A percentile compares a stretch with the other conserved stretches of the same genome.
phyloP scores from a whole-genome alignment of 2,797 vertebrate genomes.

The Euthynnus affinis region DNA sequence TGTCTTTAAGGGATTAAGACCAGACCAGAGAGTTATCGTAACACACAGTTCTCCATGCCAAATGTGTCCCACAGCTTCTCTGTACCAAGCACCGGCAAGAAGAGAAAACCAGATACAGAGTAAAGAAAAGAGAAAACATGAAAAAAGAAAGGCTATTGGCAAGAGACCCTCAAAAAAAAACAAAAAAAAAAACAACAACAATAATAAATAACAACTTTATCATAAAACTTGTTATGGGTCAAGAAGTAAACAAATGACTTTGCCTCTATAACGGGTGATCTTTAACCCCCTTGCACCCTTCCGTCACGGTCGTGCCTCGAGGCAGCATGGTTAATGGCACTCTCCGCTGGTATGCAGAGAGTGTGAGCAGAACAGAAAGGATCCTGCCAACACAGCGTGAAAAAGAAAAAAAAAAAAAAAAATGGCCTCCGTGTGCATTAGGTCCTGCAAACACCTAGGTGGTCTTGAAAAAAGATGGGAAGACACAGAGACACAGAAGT shows the following conservation, averaged over 20 bases:
- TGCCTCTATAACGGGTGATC: conserved; percentile 53
- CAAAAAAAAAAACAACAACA: neutral
- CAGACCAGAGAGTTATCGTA: conserved; percentile 11
- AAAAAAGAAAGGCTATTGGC: neutral
- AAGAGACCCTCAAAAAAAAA: neutral
- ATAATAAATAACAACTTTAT: conserved; percentile 15
- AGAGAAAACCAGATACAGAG: conserved; percentile 1
- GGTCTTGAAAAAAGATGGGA: conserved; percentile 68
- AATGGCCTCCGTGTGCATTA: conserved; percentile 49
- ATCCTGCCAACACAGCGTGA: conserved; percentile 64
- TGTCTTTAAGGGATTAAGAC: conserved; percentile 9
- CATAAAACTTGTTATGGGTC: conserved; percentile 10
- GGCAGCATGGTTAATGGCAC: conserved; percentile 72
- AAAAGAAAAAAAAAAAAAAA: conserved; percentile 61
- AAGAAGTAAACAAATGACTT: conserved; percentile 64
- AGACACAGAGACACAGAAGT: conserved; percentile 60
- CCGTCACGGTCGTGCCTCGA: conserved; percentile 59
- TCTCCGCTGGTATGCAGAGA: conserved; percentile 74
- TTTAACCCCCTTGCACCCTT: conserved; percentile 65
- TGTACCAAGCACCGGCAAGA: conserved; percentile 7
- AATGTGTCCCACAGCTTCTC: conserved; percentile 9
- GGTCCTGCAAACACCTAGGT: conserved; percentile 74
- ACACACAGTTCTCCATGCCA: conserved; percentile 9
- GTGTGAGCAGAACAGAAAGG: conserved; percentile 66
- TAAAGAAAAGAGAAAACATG: neutral